These are phyloP conservation scores for Castor canadensis DNA, from an alignment of 2,113 vertebrate species.

Conservation along the genomic window DNA sequence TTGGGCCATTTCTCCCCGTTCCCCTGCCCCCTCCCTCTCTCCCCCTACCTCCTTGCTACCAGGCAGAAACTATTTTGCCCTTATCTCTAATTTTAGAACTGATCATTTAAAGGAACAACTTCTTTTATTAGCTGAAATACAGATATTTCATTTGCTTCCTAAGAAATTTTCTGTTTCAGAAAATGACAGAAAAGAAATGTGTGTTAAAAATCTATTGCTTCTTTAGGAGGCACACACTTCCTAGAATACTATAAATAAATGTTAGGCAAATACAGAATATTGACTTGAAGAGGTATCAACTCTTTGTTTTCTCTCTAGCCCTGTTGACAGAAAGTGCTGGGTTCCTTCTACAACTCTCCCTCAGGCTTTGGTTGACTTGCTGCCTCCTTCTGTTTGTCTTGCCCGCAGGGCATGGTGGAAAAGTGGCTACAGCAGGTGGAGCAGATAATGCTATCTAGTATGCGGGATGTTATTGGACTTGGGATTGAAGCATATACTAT, in stretches of 20 bases:
- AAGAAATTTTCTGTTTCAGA: constrained; percentile 13
- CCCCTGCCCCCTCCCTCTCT: no score
- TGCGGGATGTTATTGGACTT: constrained; percentile 87
- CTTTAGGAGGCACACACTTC: background rate
- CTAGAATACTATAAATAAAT: background rate
- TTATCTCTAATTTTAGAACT: no score
- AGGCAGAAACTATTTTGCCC: no score
- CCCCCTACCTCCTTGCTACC: no score
- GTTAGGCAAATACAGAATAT: background rate
- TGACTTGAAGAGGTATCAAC: background rate
- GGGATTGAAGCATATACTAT: constrained; percentile 87
- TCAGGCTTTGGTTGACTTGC: background rate
- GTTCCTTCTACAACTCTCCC: background rate
- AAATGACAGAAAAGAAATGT: background rate
- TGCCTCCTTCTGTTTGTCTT: background rate
- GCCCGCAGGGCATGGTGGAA: constrained; percentile 93
- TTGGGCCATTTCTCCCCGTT: no score
- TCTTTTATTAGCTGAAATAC: constrained; percentile 10
- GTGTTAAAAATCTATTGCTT: background rate
- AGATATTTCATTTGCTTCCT: constrained; percentile 1
- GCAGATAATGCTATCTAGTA: constrained; percentile 89
- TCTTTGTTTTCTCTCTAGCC: background rate
- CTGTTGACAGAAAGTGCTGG: background rate
- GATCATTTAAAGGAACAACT: background rate
- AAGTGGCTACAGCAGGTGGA: constrained; percentile 96